Conservation (phyloP, 2,888 invertebrate species). For the Thera britannica region DNA sequence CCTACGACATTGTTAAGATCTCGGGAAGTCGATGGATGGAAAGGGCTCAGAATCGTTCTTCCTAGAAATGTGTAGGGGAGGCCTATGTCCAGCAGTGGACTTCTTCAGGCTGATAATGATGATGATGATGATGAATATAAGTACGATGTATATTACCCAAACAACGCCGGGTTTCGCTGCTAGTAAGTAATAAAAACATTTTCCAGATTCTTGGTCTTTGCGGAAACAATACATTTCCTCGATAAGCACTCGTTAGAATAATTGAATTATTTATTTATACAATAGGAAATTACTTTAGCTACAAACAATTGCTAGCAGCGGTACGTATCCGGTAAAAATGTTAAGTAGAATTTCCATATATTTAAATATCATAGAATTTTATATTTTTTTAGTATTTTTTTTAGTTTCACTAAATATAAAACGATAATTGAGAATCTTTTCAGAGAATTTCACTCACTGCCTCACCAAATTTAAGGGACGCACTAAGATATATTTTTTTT, state of each 20-base stretch:
- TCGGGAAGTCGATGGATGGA: too few relatives aligned
- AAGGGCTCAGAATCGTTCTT: too few relatives aligned
- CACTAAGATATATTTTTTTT: too few relatives aligned
- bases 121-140: too few relatives aligned
- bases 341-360: conserved; percentile 32
- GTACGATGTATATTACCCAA: too few relatives aligned
- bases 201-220: background rate
- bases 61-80: too few relatives aligned
- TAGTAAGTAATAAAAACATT: background rate
- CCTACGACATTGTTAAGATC: too few relatives aligned
- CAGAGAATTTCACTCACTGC: too few relatives aligned
- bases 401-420: background rate
- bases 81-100: too few relatives aligned
- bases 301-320: conserved; percentile 14
- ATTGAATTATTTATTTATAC: conserved; percentile 16
- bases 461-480: too few relatives aligned
- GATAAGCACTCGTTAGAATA: conserved; percentile 12
- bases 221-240: conserved; percentile 3
- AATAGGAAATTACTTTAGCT: conserved; percentile 20
- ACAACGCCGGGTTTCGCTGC: too few relatives aligned
- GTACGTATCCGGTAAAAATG: conserved; percentile 24
- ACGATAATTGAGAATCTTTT: background rate
- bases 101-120: too few relatives aligned
- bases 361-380: conserved; percentile 24
- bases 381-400: background rate